A percentile compares a stretch with the other conserved stretches of the same genome.
These are phyloP conservation scores for Euschistus heros DNA, from an alignment of 1,140 invertebrate genomes.

Conservation along the genomic window DNA sequence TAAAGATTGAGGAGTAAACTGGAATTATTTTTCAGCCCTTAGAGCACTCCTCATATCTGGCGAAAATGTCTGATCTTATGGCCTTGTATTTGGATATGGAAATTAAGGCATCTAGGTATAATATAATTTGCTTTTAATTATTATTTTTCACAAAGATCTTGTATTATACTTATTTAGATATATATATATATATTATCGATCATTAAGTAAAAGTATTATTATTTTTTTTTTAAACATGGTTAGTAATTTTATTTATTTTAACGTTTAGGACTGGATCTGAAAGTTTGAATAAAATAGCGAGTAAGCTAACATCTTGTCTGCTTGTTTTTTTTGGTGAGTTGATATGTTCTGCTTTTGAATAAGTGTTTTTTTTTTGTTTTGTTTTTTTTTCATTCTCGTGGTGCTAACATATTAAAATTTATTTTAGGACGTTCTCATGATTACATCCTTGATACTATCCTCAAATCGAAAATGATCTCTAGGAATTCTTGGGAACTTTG, in stretches of 20 bases:
- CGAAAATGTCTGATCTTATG: constrained; percentile 39
- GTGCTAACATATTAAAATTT: constrained; percentile 8
- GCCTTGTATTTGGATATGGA: constrained; percentile 41
- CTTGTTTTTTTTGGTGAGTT: constrained; percentile 39
- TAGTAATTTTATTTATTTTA: constrained; percentile 8
- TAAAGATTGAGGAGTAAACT: constrained; percentile 13
- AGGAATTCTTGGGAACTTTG: constrained; percentile 29
- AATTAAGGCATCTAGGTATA: constrained; percentile 36
- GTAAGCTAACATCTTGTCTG: constrained; percentile 37
- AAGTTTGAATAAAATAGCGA: constrained; percentile 36
- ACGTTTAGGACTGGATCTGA: constrained; percentile 34
- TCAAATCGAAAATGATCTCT: constrained; percentile 29
- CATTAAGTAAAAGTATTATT: neutral
- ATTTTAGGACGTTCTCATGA: constrained; percentile 29
- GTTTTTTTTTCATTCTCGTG: neutral
- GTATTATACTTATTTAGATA: neutral
- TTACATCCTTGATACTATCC: constrained; percentile 30
- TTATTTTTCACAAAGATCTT: neutral
- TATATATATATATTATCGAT: neutral
- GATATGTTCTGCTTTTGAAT: neutral
- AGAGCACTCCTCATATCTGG: constrained; percentile 36
- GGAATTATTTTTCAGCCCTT: constrained; percentile 32
- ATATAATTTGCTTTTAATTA: neutral
- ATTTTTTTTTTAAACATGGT: neutral
- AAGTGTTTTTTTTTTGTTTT: neutral